phyloP scores from a whole-genome alignment of 2,888 invertebrate species.

The Rhamnusium bicolor region DNA sequence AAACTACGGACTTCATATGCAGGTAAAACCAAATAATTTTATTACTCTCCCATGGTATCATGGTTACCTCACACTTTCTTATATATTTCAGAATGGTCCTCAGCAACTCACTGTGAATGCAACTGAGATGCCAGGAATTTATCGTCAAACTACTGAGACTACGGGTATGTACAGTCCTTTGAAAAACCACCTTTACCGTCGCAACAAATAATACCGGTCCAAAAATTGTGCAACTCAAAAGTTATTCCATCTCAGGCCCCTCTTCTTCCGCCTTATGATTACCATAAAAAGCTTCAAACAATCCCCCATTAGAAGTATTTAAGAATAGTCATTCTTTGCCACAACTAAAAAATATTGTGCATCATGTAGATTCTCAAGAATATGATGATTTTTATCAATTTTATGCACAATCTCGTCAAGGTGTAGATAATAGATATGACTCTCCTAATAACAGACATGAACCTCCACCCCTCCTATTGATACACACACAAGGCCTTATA shows the following conservation, averaged over 20 bases:
- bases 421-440: slow-evolving; percentile 4
- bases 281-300: slow-evolving; percentile 42
- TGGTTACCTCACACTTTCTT: background rate
- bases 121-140: slow-evolving; percentile 65
- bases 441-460: slow-evolving; percentile 1
- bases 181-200: slow-evolving; percentile 66
- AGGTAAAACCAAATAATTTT: slow-evolving; percentile 60
- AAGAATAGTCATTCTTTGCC: slow-evolving; percentile 63
- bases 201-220: slow-evolving; percentile 67
- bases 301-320: slow-evolving; percentile 54
- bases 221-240: slow-evolving; percentile 67
- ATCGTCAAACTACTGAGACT: slow-evolving; percentile 69
- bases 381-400: slow-evolving; percentile 33
- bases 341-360: slow-evolving; percentile 53
- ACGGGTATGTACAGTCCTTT: slow-evolving; percentile 70
- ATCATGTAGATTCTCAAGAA: slow-evolving; percentile 24
- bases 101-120: slow-evolving; percentile 61
- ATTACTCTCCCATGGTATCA: too few relatives aligned
- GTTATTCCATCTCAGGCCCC: slow-evolving; percentile 63
- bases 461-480: slow-evolving; percentile 27
- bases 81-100: slow-evolving; percentile 65
- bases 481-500: slow-evolving; percentile 58
- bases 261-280: slow-evolving; percentile 57
- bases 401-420: slow-evolving; percentile 22
- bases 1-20: slow-evolving; percentile 73